Percentiles rank a stretch among this genome's conserved stretches.
These are phyloP conservation scores for Eudyptes chrysolophus DNA, from an alignment of 2,113 vertebrate genomes.

Conservation along the genomic window DNA sequence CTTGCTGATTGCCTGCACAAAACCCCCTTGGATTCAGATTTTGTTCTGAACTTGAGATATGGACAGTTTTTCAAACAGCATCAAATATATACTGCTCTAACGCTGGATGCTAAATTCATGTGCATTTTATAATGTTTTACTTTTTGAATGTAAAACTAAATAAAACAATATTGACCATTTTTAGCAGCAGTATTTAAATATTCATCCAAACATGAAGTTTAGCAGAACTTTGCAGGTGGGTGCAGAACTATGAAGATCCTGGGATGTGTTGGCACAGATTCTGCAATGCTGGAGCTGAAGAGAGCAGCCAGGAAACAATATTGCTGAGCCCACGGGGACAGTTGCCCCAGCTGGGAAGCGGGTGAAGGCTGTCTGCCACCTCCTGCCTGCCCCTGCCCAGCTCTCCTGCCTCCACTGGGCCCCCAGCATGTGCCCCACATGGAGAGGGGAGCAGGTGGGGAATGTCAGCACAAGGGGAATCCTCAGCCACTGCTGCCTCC, in stretches of 20 bases:
- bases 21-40: background rate
- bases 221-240: background rate
- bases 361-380: background rate
- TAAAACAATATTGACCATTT: background rate
- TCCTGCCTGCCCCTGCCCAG: background rate
- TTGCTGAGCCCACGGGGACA: fast-evolving
- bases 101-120: background rate
- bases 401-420: background rate
- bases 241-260: too few relatives aligned
- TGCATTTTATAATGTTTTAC: background rate
- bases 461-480: background rate
- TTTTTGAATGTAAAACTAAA: background rate
- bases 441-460: background rate
- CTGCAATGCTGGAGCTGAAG: background rate
- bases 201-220: fast-evolving
- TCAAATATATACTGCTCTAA: background rate
- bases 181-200: background rate
- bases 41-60: background rate
- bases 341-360: background rate
- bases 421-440: fast-evolving
- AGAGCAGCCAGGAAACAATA: background rate
- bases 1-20: background rate
- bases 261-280: background rate
- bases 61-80: background rate
- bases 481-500: background rate